Conservation (phyloP, 2,797 vertebrate genomes). For the Sebastes oblongus region DNA sequence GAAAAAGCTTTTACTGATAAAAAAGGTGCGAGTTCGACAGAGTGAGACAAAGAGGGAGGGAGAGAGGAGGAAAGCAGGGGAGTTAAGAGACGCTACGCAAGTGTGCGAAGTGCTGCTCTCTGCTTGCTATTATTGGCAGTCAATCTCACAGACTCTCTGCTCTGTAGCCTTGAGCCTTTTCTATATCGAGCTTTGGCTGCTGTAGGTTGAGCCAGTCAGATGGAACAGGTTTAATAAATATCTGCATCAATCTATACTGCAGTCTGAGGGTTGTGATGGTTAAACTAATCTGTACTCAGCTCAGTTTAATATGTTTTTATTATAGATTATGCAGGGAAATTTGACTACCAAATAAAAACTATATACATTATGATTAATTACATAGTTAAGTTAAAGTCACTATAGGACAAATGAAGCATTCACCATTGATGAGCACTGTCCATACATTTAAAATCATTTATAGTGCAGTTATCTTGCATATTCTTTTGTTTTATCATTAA, state of each 20-base stretch:
- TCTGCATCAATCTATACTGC: not conserved
- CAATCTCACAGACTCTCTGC: slow-evolving; percentile 24
- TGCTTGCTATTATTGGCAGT: slow-evolving; percentile 49
- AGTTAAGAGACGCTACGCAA: not conserved
- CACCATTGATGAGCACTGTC: no score
- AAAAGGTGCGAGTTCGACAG: not conserved
- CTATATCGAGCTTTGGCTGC: slow-evolving; percentile 10
- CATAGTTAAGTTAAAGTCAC: no score
- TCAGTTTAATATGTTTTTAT: not conserved
- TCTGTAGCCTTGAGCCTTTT: slow-evolving; percentile 29
- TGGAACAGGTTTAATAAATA: slow-evolving; percentile 4
- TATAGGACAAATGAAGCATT: no score
- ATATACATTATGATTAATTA: no score
- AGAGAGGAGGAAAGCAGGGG: not conserved
- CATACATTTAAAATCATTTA: no score
- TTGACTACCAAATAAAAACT: not conserved
- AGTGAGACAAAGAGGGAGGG: slow-evolving; percentile 5
- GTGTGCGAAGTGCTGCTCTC: slow-evolving; percentile 23
- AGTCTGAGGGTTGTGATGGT: not conserved
- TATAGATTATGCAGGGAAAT: not conserved
- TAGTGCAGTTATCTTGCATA: no score
- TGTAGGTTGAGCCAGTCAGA: slow-evolving; percentile 15
- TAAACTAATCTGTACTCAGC: not conserved
- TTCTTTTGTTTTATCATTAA: no score
- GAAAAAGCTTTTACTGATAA: slow-evolving; percentile 13